Evolutionary conservation across 2,797 vertebrate genomes (phyloP).

Genomic region (Thamnophis elegans): DNA sequence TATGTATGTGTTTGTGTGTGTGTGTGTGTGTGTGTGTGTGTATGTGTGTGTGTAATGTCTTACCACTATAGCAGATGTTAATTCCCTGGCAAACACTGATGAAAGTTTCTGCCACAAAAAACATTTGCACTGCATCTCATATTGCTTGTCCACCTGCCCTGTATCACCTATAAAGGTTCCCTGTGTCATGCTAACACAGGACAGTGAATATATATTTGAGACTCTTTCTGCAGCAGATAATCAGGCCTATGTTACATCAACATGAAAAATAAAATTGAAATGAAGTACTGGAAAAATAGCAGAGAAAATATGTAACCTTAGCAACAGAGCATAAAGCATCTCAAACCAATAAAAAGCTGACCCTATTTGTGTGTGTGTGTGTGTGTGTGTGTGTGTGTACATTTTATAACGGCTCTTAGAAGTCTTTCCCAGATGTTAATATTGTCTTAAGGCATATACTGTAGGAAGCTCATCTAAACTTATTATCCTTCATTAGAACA

Average conservation of each 20-base stretch:
- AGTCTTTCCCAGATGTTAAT: background rate
- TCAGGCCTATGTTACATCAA: background rate
- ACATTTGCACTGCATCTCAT: background rate
- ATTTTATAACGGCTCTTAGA: background rate
- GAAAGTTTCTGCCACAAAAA: background rate
- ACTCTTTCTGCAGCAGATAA: background rate
- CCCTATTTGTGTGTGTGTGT: too few species aligned
- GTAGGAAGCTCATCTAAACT: background rate
- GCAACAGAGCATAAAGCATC: background rate
- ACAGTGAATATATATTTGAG: background rate
- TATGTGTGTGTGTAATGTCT: background rate
- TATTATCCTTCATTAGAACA: background rate
- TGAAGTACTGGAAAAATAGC: background rate
- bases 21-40: too few species aligned
- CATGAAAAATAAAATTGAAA: background rate
- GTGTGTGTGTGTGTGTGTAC: background rate
- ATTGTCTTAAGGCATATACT: background rate
- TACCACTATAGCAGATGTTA: background rate
- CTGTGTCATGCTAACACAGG: background rate
- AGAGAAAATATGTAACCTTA: background rate
- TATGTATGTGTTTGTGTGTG: background rate
- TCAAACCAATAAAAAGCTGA: background rate
- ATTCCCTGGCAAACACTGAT: background rate
- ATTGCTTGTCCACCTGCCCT: background rate
- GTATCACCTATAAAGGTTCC: background rate